phyloP scores from a whole-genome alignment of 2,888 invertebrate genomes.

The Alviniconcha strummeri region DNA sequence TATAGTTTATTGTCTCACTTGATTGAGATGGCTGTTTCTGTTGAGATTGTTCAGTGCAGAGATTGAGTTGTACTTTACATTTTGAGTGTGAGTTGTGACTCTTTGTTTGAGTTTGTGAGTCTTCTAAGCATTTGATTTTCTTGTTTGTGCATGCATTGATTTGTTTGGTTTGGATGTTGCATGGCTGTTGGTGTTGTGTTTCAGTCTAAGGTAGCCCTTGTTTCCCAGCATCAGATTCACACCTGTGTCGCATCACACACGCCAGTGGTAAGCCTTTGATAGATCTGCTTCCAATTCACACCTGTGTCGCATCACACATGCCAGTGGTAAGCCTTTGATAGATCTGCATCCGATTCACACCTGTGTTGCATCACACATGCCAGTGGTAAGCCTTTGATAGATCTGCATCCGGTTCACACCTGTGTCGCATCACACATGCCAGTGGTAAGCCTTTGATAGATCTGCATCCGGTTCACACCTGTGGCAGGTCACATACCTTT shows the following conservation, averaged over 20 bases:
- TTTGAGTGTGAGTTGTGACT: too few relatives aligned
- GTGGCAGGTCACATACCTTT: background rate
- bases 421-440: background rate
- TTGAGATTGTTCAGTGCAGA: background rate
- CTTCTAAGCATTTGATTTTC: background rate
- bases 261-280: background rate
- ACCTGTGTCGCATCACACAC: too few relatives aligned
- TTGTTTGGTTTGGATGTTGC: background rate
- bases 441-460: background rate
- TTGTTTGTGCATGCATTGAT: background rate
- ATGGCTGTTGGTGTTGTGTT: slow-evolving; percentile 4
- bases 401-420: background rate
- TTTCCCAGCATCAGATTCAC: background rate
- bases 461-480: background rate
- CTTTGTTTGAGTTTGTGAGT: too few relatives aligned
- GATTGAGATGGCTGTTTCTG: background rate
- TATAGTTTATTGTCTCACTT: too few relatives aligned
- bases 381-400: background rate
- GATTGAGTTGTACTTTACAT: too few relatives aligned
- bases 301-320: too few relatives aligned
- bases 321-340: too few relatives aligned
- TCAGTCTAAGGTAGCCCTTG: background rate
- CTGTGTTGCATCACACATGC: too few relatives aligned
- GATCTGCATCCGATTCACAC: too few relatives aligned
- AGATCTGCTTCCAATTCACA: too few relatives aligned